Percentiles rank a stretch among this genome's conserved stretches.
Evolutionary conservation across 1,140 invertebrate species (phyloP).

Genomic region (Drosophila simulans): DNA sequence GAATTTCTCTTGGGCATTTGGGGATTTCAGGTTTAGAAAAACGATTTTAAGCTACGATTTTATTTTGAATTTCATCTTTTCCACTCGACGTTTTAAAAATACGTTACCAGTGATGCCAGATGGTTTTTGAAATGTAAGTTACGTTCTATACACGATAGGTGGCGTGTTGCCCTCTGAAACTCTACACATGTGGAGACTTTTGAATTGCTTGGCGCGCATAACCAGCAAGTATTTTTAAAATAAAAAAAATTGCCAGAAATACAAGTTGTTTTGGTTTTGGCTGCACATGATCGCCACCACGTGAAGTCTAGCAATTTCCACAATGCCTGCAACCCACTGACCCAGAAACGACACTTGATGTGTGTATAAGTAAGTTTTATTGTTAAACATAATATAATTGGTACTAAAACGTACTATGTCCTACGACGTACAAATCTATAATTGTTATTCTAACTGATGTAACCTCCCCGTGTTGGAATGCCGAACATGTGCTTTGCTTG

Average conservation of each 20-base stretch:
- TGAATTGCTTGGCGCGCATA: neutral
- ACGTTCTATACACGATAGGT: neutral
- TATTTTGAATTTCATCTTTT: neutral
- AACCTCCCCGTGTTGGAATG: slow-evolving; percentile 17
- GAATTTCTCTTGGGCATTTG: neutral
- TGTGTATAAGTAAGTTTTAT: slow-evolving; percentile 30
- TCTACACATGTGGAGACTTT: neutral
- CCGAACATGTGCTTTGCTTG: neutral
- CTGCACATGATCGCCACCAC: neutral
- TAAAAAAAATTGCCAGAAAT: neutral
- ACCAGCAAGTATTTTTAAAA: neutral
- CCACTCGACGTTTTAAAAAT: neutral
- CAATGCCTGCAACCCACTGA: neutral
- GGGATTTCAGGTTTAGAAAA: neutral
- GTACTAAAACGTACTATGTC: slow-evolving; percentile 44
- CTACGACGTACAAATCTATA: slow-evolving; percentile 8
- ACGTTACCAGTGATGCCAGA: neutral
- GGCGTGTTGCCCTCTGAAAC: neutral
- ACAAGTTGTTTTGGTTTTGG: neutral
- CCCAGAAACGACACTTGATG: slow-evolving; percentile 7
- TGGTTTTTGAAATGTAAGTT: too few relatives aligned
- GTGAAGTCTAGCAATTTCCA: neutral
- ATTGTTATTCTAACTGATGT: neutral
- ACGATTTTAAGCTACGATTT: neutral
- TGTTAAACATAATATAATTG: slow-evolving; percentile 21